Conservation (phyloP, 2,797 vertebrate species). For the Austrolebias charrua region DNA sequence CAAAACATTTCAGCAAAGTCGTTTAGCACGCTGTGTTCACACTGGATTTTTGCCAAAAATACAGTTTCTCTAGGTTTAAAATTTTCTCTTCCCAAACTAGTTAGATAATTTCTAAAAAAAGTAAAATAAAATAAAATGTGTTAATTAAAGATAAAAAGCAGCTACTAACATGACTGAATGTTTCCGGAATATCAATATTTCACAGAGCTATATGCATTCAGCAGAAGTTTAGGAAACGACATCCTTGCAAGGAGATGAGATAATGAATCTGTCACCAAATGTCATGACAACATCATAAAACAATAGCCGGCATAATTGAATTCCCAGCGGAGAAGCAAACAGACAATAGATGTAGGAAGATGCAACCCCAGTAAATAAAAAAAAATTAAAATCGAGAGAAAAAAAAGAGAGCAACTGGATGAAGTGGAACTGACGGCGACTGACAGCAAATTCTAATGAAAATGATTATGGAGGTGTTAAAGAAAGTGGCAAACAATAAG, state of each 20-base stretch:
- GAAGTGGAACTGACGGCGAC: slow-evolving; percentile 63
- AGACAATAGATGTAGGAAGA: slow-evolving; percentile 65
- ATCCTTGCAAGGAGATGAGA: slow-evolving; percentile 70
- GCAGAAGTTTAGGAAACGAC: slow-evolving; percentile 22
- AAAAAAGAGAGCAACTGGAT: slow-evolving; percentile 36
- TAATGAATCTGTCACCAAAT: slow-evolving; percentile 80
- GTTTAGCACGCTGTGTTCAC: no score
- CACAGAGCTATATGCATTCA: slow-evolving; percentile 20
- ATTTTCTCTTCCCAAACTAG: no score
- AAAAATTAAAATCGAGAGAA: slow-evolving; percentile 18
- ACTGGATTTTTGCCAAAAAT: no score
- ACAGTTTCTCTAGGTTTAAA: no score
- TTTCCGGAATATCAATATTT: slow-evolving; percentile 10
- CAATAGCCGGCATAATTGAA: slow-evolving; percentile 78
- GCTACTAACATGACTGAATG: not conserved
- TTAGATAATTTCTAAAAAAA: not conserved
- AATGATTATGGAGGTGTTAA: slow-evolving; percentile 77
- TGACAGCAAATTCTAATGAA: slow-evolving; percentile 75
- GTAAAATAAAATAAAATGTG: not conserved
- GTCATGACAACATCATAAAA: slow-evolving; percentile 80
- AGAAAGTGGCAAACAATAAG: slow-evolving; percentile 66
- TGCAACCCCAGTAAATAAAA: slow-evolving; percentile 23
- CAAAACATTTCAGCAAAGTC: no score
- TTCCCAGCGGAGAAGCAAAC: slow-evolving; percentile 67
- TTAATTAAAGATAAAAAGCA: slow-evolving; percentile 25